A percentile compares a stretch with the other conserved stretches of the same genome.
Conservation (phyloP, 2,797 vertebrate genomes). For the Cheirogaleus major region DNA sequence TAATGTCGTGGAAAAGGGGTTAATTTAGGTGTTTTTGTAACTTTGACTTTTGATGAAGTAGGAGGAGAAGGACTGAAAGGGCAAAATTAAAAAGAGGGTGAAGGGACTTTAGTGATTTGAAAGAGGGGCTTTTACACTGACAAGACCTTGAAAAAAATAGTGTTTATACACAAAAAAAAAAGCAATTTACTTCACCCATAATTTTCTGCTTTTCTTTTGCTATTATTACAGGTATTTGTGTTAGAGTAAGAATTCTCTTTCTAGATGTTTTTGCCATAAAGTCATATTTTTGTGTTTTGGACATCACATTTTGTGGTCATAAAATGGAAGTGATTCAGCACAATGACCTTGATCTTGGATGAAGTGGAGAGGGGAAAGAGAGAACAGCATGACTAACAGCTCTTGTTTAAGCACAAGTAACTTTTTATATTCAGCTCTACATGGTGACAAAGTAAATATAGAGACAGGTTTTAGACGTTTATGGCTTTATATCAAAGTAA, state of each 20-base stretch:
- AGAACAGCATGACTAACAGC: not conserved
- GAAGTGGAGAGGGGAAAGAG: not conserved
- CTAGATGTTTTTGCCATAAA: constrained; percentile 41
- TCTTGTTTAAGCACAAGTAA: constrained; percentile 29
- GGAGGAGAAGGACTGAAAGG: constrained; percentile 49
- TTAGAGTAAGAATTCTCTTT: constrained; percentile 57
- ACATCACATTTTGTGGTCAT: constrained; percentile 42
- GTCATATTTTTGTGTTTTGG: constrained; percentile 48
- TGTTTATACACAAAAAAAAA: constrained; percentile 63
- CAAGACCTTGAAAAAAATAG: constrained; percentile 68
- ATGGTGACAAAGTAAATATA: constrained; percentile 23
- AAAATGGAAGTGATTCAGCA: constrained; percentile 18
- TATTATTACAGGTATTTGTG: constrained; percentile 60
- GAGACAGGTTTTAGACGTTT: not conserved
- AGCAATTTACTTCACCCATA: constrained; percentile 60
- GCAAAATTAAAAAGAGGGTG: constrained; percentile 49
- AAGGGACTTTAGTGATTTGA: constrained; percentile 51
- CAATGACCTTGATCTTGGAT: not conserved
- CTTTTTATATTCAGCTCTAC: not conserved
- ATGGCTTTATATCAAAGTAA: constrained; percentile 39
- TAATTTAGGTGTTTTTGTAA: constrained; percentile 65
- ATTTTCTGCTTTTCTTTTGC: constrained; percentile 70
- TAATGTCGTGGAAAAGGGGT: constrained; percentile 51
- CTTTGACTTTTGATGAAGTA: constrained; percentile 66
- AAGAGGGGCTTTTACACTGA: constrained; percentile 45